Conservation (phyloP, 1,140 invertebrate genomes). For the Scaptomyza graminum region DNA sequence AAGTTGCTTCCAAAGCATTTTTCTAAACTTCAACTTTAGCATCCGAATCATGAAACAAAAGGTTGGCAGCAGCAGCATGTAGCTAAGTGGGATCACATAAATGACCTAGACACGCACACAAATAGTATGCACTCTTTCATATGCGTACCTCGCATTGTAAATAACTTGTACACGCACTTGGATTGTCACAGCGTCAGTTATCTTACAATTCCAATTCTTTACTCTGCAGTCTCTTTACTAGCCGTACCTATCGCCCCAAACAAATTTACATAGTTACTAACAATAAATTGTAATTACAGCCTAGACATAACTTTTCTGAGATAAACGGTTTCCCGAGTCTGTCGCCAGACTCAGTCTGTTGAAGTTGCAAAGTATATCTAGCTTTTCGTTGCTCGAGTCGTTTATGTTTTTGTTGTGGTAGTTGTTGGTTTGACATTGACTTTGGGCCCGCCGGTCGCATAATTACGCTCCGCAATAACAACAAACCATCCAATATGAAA, state of each 20-base stretch:
- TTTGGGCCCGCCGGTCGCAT: slow-evolving; percentile 64
- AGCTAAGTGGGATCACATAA: slow-evolving; percentile 11
- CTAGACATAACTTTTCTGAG: slow-evolving; percentile 74
- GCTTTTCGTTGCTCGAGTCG: slow-evolving; percentile 1
- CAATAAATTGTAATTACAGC: slow-evolving; percentile 79
- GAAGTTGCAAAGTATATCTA: slow-evolving; percentile 15
- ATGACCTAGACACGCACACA: slow-evolving; percentile 52
- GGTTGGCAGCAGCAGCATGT: not conserved
- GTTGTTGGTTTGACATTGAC: slow-evolving; percentile 57
- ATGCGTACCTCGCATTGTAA: not conserved
- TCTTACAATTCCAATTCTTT: not conserved
- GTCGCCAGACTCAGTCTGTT: slow-evolving; percentile 31
- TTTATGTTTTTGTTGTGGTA: slow-evolving; percentile 23
- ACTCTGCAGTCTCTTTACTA: not conserved
- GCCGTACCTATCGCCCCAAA: slow-evolving; percentile 30
- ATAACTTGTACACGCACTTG: slow-evolving; percentile 23
- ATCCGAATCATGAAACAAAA: slow-evolving; percentile 38
- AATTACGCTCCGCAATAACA: slow-evolving; percentile 72
- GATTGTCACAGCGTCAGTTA: slow-evolving; percentile 21
- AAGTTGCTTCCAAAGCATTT: slow-evolving; percentile 11
- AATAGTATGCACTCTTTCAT: not conserved
- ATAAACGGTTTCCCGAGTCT: slow-evolving; percentile 74
- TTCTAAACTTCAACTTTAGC: slow-evolving; percentile 2
- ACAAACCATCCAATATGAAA: slow-evolving; percentile 44
- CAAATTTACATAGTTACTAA: slow-evolving; percentile 75